phyloP scores from a whole-genome alignment of 2,797 vertebrate species.

The Nannoperca australis region DNA sequence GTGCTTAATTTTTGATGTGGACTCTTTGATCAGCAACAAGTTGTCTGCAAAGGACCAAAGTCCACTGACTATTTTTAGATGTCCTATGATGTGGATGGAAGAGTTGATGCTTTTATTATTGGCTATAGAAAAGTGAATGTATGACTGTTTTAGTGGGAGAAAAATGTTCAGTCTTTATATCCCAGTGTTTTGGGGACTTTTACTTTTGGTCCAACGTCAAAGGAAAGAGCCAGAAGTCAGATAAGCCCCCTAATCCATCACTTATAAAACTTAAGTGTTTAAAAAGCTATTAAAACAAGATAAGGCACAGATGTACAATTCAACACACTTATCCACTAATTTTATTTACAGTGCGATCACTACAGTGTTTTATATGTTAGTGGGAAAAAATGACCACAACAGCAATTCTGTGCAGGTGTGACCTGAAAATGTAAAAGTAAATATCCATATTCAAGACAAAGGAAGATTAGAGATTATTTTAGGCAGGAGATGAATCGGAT shows the following conservation, averaged over 20 bases:
- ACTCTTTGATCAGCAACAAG: not conserved
- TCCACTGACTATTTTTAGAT: constrained; percentile 14
- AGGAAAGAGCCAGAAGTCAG: constrained; percentile 68
- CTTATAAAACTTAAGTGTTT: constrained; percentile 72
- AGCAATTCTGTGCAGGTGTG: too few species aligned
- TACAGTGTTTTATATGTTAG: not conserved
- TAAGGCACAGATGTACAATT: constrained; percentile 60
- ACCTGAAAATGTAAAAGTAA: not conserved
- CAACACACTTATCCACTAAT: constrained; percentile 42
- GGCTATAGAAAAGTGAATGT: not conserved
- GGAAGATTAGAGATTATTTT: not conserved
- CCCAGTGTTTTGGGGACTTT: constrained; percentile 3
- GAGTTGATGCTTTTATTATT: not conserved
- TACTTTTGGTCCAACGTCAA: constrained; percentile 36
- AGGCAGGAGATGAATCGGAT: not conserved
- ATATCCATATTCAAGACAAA: not conserved
- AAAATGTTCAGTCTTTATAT: not conserved
- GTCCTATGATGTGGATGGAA: not conserved
- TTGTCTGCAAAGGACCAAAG: constrained; percentile 5
- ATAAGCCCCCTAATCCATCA: constrained; percentile 73
- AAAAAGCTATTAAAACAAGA: constrained; percentile 79
- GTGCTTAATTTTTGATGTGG: not conserved
- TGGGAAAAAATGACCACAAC: not conserved
- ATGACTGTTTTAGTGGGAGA: not conserved
- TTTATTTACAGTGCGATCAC: constrained; percentile 23